Conservation (phyloP, 2,888 invertebrate genomes). For the Drosophila pseudotalamancana region DNA sequence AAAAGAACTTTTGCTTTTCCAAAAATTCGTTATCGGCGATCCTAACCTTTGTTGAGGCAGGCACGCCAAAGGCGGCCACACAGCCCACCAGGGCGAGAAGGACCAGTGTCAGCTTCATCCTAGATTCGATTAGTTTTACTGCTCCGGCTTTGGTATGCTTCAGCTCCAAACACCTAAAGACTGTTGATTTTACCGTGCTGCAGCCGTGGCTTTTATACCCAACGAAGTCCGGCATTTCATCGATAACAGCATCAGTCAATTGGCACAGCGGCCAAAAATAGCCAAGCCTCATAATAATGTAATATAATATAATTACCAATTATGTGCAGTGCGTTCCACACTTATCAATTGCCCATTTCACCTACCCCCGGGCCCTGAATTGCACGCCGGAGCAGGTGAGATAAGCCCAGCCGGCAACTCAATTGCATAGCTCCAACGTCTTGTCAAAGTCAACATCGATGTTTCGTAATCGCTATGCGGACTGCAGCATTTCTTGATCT, state of each 20-base stretch:
- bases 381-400: slow-evolving; percentile 23
- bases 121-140: slow-evolving; percentile 43
- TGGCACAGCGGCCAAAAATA: slow-evolving; percentile 32
- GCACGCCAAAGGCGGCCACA: slow-evolving; percentile 68
- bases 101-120: slow-evolving; percentile 78
- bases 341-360: slow-evolving; percentile 24
- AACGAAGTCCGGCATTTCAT: slow-evolving; percentile 19
- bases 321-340: slow-evolving; percentile 18
- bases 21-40: slow-evolving; percentile 72
- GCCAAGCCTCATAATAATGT: slow-evolving; percentile 13
- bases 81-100: slow-evolving; percentile 79
- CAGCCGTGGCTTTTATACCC: slow-evolving; percentile 59
- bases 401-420: slow-evolving; percentile 16
- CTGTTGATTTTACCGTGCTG: slow-evolving; percentile 61
- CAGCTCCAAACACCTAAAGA: slow-evolving; percentile 76
- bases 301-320: slow-evolving; percentile 29
- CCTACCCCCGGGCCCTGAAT: slow-evolving; percentile 2
- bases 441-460: not conserved
- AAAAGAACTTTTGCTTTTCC: slow-evolving; percentile 75
- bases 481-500: slow-evolving; percentile 18
- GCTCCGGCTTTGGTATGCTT: slow-evolving; percentile 69
- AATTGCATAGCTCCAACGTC: slow-evolving; percentile 18
- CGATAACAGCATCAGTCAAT: slow-evolving; percentile 37
- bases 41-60: slow-evolving; percentile 59
- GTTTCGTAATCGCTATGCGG: slow-evolving; percentile 30